Percentiles rank a stretch among this genome's conserved stretches.
phyloP scores from a whole-genome alignment of 2,797 vertebrate species.

The Menidia menidia region DNA sequence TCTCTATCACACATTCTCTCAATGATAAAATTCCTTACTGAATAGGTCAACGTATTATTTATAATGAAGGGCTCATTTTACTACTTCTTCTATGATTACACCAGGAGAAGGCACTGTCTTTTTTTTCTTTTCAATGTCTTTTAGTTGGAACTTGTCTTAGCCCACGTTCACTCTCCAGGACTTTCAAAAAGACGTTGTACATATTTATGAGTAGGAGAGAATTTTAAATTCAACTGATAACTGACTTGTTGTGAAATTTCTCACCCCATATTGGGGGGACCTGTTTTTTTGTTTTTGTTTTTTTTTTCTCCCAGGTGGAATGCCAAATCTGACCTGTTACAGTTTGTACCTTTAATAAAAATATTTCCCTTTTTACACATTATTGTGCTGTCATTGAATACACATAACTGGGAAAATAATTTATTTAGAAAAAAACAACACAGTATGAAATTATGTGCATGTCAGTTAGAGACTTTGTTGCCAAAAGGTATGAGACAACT shows the following conservation, averaged over 20 bases:
- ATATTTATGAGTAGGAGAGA: conserved; percentile 81
- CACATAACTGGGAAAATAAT: conserved; percentile 77
- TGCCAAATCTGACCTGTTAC: conserved; percentile 74
- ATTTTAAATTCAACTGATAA: conserved; percentile 72
- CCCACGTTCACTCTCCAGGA: conserved; percentile 61
- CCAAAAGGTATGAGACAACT: conserved; percentile 49
- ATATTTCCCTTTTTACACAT: conserved; percentile 69
- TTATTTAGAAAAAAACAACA: conserved; percentile 80
- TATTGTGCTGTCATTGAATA: conserved; percentile 40
- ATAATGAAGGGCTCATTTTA: conserved; percentile 60
- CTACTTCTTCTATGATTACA: conserved; percentile 50
- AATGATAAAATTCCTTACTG: conserved; percentile 15
- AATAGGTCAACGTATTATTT: conserved; percentile 68
- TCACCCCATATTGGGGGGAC: conserved; percentile 88
- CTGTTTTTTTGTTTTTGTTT: conserved; percentile 47
- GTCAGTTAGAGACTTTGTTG: conserved; percentile 42
- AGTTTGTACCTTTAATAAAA: conserved; percentile 81
- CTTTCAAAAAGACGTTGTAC: conserved; percentile 79
- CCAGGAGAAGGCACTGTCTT: conserved; percentile 75
- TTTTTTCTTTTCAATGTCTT: conserved; percentile 8
- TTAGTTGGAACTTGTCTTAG: conserved; percentile 18
- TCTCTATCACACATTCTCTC: conserved; percentile 13
- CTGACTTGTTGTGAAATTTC: conserved; percentile 76
- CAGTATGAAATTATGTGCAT: conserved; percentile 70
- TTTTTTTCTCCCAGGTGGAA: conserved; percentile 40